Evolutionary conservation across 2,797 vertebrate species (phyloP).

Genomic region (Naso thynnoides): DNA sequence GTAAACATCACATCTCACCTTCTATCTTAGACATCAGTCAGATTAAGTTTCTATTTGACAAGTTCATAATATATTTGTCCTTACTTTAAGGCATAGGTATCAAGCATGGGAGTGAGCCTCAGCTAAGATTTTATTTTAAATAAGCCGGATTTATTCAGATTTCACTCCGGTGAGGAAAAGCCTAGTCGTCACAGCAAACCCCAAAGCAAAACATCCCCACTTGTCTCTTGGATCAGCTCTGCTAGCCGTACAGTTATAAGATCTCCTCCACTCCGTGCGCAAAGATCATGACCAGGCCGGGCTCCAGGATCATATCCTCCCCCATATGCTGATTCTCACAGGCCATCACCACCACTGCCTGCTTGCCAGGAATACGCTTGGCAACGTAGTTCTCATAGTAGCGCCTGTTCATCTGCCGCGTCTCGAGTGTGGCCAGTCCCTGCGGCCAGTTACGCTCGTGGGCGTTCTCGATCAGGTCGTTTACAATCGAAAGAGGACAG

Average conservation of each 20-base stretch:
- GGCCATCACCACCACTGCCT: conserved; percentile 98
- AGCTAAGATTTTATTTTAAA: conserved; percentile 60
- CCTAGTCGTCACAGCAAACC: conserved; percentile 48
- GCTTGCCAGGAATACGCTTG: conserved; percentile 98
- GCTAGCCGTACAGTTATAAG: conserved; percentile 76
- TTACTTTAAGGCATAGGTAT: conserved; percentile 83
- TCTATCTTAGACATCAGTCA: conserved; percentile 69
- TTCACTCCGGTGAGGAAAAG: conserved; percentile 46
- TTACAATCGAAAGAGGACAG: conserved; percentile 96
- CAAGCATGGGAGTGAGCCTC: conserved; percentile 64
- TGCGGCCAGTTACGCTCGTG: conserved; percentile 99
- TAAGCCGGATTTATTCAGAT: conserved; percentile 64
- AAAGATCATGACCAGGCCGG: conserved; percentile 98
- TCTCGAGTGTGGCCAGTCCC: conserved; percentile 97
- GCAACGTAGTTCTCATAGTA: conserved; percentile 99
- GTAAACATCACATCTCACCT: conserved; percentile 76
- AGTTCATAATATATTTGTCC: conserved; percentile 70
- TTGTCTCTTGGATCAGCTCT: conserved; percentile 53
- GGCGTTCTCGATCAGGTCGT: conserved; percentile 97
- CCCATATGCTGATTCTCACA: conserved; percentile 99
- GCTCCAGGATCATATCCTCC: conserved; percentile 99
- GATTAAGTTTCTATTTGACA: conserved; percentile 70
- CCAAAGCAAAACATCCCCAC: conserved; percentile 47
- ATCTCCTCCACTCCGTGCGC: conserved; percentile 98
- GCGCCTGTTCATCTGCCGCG: conserved; percentile 97